Evolutionary conservation across 2,888 invertebrate genomes (phyloP).

Genomic region (Meghimatium bilineatum): DNA sequence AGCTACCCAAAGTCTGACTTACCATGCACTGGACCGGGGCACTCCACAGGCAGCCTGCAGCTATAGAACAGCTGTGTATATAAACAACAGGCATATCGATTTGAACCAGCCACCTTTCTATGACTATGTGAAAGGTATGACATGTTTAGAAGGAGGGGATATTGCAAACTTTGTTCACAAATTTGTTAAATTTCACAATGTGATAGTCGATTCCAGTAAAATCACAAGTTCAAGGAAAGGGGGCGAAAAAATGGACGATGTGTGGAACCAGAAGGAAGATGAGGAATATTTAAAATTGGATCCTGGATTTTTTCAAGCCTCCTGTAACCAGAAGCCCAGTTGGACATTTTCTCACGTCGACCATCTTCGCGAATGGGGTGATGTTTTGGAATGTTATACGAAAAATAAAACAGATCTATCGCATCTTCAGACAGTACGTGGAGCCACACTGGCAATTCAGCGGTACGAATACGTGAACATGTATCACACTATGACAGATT

Average conservation of each 20-base stretch:
- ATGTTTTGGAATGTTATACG: conserved; percentile 15
- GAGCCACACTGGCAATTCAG: conserved; percentile 64
- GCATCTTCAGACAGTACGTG: conserved; percentile 3
- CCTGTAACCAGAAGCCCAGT: conserved; percentile 47
- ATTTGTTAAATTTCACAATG: conserved; percentile 37
- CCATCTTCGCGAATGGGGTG: conserved; percentile 15
- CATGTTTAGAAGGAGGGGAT: conserved; percentile 30
- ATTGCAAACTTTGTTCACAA: conserved; percentile 35
- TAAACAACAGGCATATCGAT: conserved; percentile 8
- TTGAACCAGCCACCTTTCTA: conserved; percentile 29
- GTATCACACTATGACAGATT: conserved; percentile 73
- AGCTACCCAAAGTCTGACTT: no score
- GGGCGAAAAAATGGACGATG: conserved; percentile 49
- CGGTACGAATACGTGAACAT: conserved; percentile 73
- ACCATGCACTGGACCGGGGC: neutral
- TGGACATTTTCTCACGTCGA: neutral
- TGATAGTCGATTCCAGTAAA: conserved; percentile 19
- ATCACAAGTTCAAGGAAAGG: conserved; percentile 28
- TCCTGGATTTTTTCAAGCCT: conserved; percentile 61
- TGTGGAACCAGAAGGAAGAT: conserved; percentile 62
- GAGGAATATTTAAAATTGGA: conserved; percentile 59
- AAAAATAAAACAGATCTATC: conserved; percentile 9
- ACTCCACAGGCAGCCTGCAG: conserved; percentile 13
- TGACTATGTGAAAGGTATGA: conserved; percentile 22
- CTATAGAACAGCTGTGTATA: conserved; percentile 33